Evolutionary conservation across 2,113 vertebrate genomes (phyloP), one percentile per base, ranked within the genome.

Genomic region (Carassius carassius): DNA sequence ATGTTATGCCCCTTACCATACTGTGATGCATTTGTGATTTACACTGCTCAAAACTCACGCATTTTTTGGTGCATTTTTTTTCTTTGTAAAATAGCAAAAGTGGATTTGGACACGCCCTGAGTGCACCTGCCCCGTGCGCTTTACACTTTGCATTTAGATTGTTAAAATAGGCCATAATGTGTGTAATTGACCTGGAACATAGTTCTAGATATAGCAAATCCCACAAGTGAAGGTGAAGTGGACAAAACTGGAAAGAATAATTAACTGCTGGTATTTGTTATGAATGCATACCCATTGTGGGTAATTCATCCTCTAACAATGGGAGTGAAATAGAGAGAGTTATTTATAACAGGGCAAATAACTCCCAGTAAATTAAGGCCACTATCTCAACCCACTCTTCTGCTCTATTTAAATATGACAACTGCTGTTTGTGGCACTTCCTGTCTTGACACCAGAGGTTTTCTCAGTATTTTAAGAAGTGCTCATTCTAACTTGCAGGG

Each of bases 261-360:
- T 77, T 54, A 80, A 23, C 67, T 65, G 86, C 87, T 76, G 86
- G 60, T 81, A 29, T 56, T 87, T 82, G 78, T 86, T 86, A 84
- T 85, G 76, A 91, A 41, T 41, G 5, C 88, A 87, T 90, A 69
- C 75, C 84, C 76, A 90, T 92, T 90, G 89, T 90, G 84, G 85
- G 81, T 65, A 63, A 88, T 86, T 90, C 89, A 88, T 87, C 84
- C 72, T 54, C 62, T 63, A 84, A 91, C 89, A 91, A 80, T 47
- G 86, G 85, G 79, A 87, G 81, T 67, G 49, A 86, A 35, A 76
- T 16, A 9, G 62, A 54, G 86, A 87, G 87, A 86, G 87, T 84
- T 91, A 87, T 90, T 91, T 88, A 89, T 90, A 90, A 89, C 88
- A 84, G 84, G 2, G n/a, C 58, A 63, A 63, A 63, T 58, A 79